phyloP scores from a whole-genome alignment of 2,797 vertebrate genomes.

The Pampus argenteus region DNA sequence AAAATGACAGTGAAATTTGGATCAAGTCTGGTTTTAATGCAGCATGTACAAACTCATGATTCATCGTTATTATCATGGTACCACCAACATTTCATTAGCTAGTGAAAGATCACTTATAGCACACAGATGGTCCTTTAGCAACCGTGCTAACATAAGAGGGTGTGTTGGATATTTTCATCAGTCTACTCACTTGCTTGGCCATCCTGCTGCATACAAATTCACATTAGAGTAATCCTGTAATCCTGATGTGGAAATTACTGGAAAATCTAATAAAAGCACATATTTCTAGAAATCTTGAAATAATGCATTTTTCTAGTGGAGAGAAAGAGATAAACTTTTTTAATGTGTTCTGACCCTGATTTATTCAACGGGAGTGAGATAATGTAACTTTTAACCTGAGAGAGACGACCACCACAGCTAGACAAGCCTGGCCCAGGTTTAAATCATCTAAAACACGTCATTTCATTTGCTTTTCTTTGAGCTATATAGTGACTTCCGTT shows the following conservation, averaged over 20 bases:
- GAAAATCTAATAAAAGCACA: too few relatives aligned
- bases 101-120: neutral
- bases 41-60: conserved; percentile 37
- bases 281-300: neutral
- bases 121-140: conserved; percentile 27
- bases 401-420: neutral
- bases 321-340: neutral
- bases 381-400: conserved; percentile 7
- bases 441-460: neutral
- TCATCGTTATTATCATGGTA: conserved; percentile 8
- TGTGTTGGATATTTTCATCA: conserved; percentile 8
- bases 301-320: neutral
- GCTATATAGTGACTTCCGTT: neutral
- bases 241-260: neutral
- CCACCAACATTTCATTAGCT: neutral
- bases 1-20: neutral
- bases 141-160: conserved; percentile 8
- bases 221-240: neutral
- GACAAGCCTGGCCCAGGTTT: neutral
- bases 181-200: neutral
- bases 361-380: neutral
- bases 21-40: conserved; percentile 51
- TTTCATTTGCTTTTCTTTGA: neutral
- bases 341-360: neutral
- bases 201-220: neutral